A percentile compares a stretch with the other conserved stretches of the same genome.
phyloP scores from a whole-genome alignment of 2,113 vertebrate species.

The Sturnira hondurensis region DNA sequence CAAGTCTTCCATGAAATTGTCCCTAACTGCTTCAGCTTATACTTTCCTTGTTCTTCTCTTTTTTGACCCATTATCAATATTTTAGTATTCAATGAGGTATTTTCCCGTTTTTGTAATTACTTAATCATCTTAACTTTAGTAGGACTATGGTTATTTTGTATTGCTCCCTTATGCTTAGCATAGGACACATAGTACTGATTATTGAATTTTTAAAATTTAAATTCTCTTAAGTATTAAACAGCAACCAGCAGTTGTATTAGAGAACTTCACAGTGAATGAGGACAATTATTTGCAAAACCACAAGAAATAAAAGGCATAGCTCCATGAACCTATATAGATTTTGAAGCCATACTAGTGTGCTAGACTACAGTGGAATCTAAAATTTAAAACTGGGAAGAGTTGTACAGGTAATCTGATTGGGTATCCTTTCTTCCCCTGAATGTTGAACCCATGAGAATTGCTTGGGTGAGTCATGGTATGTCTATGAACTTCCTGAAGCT shows the following conservation, averaged over 20 bases:
- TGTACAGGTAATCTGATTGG: neutral
- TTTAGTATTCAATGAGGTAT: conserved; percentile 27
- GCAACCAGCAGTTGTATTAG: neutral
- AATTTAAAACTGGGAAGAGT: conserved; percentile 1
- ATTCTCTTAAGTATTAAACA: neutral
- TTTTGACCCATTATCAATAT: conserved; percentile 17
- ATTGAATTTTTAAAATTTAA: conserved; percentile 8
- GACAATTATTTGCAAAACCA: conserved; percentile 27
- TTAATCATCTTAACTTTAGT: conserved; percentile 25
- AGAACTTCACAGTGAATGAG: conserved; percentile 4
- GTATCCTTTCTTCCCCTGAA: neutral
- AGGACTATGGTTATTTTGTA: neutral
- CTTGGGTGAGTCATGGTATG: neutral
- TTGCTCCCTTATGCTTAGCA: neutral
- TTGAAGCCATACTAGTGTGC: neutral
- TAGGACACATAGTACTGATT: neutral
- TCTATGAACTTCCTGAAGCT: conserved; percentile 10
- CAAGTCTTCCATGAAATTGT: neutral
- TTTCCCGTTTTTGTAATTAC: conserved; percentile 7
- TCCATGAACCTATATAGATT: neutral
- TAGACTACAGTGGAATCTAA: neutral
- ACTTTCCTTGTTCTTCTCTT: neutral
- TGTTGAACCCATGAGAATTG: neutral
- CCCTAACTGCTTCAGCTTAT: neutral
- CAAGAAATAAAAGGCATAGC: neutral